Evolutionary conservation across 2,113 vertebrate species (phyloP).

Genomic region (Rattus rattus): DNA sequence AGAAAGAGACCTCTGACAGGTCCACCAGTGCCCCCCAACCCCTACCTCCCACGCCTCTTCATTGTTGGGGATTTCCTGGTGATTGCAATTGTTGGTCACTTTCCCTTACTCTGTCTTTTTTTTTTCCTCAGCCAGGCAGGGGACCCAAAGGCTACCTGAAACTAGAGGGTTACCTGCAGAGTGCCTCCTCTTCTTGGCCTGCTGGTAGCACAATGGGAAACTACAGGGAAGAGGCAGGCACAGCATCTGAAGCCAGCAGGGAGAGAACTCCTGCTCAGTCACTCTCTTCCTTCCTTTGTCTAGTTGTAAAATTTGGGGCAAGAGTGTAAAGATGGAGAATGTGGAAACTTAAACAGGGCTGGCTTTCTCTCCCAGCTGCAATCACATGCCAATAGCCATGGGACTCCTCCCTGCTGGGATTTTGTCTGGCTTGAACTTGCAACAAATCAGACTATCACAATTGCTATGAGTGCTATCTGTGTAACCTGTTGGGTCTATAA

Average conservation of each 20-base stretch:
- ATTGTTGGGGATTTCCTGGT: neutral
- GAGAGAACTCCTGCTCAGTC: neutral
- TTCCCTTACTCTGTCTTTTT: neutral
- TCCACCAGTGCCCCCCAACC: neutral
- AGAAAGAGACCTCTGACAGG: neutral
- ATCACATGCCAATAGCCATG: neutral
- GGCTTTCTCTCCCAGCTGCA: neutral
- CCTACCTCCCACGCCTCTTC: neutral
- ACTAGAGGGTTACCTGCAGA: neutral
- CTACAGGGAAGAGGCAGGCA: neutral
- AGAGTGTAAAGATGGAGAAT: neutral
- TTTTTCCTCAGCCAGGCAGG: neutral
- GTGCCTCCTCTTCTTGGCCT: neutral
- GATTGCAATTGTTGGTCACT: neutral
- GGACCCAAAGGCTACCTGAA: neutral
- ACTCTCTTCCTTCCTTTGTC: neutral
- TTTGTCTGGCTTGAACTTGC: neutral
- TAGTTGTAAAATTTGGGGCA: neutral
- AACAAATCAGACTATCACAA: neutral
- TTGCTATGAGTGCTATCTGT: neutral
- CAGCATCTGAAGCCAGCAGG: fast-evolving
- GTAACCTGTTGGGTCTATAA: neutral
- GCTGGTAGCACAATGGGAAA: slow-evolving; percentile 15
- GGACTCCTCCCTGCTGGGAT: neutral
- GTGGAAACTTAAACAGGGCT: neutral